These are phyloP conservation scores for Eristalis tenax DNA, from an alignment of 2,888 invertebrate genomes.

Conservation along the genomic window DNA sequence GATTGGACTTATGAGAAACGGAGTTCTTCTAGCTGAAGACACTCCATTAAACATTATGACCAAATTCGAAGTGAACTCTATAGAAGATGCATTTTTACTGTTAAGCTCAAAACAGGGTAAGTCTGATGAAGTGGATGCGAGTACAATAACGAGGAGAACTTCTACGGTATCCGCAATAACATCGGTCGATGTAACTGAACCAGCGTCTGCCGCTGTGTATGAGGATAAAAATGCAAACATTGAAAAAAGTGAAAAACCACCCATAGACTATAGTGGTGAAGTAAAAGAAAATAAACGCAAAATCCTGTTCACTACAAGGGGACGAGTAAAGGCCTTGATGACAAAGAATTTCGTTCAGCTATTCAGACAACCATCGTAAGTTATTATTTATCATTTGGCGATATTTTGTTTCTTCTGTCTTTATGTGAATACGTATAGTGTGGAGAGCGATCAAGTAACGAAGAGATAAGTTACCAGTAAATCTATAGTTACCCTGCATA, in stretches of 20 bases:
- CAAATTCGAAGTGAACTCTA: constrained; percentile 86
- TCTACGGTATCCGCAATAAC: constrained; percentile 74
- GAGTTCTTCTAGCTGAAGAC: constrained; percentile 92
- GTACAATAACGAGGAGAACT: constrained; percentile 70
- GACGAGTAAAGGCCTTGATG: constrained; percentile 85
- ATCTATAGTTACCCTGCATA: no score
- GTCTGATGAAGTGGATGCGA: constrained; percentile 77
- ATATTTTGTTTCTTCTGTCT: not conserved
- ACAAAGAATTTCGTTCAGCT: constrained; percentile 88
- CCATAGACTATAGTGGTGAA: constrained; percentile 71
- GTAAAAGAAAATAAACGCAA: constrained; percentile 75
- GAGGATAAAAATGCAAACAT: constrained; percentile 71
- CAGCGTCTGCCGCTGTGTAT: constrained; percentile 29
- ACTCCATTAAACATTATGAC: constrained; percentile 88
- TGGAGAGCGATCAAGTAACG: no score
- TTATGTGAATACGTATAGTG: not conserved
- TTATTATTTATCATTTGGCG: not conserved
- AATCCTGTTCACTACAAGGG: constrained; percentile 79
- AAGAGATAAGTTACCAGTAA: no score
- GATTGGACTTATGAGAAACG: constrained; percentile 95
- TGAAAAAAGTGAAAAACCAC: constrained; percentile 73
- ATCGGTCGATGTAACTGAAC: constrained; percentile 77
- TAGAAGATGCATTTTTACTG: constrained; percentile 94
- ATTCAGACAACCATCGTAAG: constrained; percentile 87
- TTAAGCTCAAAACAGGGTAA: constrained; percentile 85